phyloP scores from a whole-genome alignment of 2,797 vertebrate species.

The Ispidina picta region DNA sequence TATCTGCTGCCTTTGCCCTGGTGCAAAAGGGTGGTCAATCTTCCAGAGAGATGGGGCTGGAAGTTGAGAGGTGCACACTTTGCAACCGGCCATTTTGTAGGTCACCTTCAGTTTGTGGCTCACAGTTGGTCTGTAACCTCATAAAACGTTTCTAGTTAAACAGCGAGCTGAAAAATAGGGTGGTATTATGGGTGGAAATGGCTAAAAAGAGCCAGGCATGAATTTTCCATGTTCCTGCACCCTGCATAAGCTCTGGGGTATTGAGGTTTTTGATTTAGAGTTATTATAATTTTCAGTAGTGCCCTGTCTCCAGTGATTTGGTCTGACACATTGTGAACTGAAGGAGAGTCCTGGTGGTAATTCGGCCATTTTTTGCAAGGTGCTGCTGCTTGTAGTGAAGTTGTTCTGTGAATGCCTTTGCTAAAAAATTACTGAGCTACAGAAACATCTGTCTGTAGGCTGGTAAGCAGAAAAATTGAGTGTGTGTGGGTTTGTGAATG shows the following conservation, averaged over 20 bases:
- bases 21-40: neutral
- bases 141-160: neutral
- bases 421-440: constrained; percentile 32
- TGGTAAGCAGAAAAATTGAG: constrained; percentile 43
- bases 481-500: constrained; percentile 48
- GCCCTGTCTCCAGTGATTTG: neutral
- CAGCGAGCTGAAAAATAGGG: neutral
- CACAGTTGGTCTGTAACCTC: neutral
- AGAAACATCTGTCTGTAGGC: constrained; percentile 55
- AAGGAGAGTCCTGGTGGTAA: neutral
- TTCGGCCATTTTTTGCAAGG: constrained; percentile 18
- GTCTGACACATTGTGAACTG: neutral
- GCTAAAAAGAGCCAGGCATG: neutral
- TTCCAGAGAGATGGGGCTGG: neutral
- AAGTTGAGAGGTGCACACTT: neutral
- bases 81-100: neutral
- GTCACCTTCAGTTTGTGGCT: neutral
- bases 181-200: neutral
- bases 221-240: neutral
- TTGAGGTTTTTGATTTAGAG: neutral
- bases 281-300: neutral
- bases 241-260: neutral
- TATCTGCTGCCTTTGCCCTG: neutral
- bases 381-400: neutral
- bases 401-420: neutral